These are phyloP conservation scores for Arvicola amphibius DNA, from an alignment of 2,797 vertebrate species.

Conservation along the genomic window DNA sequence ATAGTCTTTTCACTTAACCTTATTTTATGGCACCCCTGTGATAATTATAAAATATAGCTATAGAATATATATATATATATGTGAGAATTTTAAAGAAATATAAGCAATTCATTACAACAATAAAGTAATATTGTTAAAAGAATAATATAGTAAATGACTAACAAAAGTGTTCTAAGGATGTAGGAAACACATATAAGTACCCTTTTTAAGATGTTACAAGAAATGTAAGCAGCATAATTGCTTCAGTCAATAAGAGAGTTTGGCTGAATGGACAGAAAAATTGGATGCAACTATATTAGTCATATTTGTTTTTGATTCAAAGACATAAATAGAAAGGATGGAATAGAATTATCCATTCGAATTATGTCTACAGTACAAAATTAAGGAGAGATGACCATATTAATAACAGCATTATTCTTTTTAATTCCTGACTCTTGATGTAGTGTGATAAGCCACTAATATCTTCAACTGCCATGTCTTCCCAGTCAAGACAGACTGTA, in stretches of 20 bases:
- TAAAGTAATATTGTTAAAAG: background rate
- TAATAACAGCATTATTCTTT: background rate
- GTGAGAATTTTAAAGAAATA: background rate
- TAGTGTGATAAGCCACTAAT: no score
- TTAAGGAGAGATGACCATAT: background rate
- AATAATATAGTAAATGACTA: background rate
- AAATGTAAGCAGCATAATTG: background rate
- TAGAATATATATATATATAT: background rate
- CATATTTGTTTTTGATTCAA: background rate
- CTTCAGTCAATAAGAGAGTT: background rate
- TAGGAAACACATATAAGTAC: background rate
- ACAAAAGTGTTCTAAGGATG: background rate
- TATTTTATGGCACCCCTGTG: background rate
- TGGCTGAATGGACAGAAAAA: background rate
- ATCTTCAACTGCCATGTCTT: background rate
- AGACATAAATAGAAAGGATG: background rate
- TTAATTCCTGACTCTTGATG: no score
- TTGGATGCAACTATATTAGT: accelerated
- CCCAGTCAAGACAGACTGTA: no score
- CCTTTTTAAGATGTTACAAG: background rate
- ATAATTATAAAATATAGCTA: background rate
- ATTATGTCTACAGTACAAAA: background rate
- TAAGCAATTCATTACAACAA: background rate
- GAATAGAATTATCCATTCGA: background rate
- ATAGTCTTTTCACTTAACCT: background rate